phyloP scores from a whole-genome alignment of 1,140 invertebrate species.

The Drosophila nasuta region DNA sequence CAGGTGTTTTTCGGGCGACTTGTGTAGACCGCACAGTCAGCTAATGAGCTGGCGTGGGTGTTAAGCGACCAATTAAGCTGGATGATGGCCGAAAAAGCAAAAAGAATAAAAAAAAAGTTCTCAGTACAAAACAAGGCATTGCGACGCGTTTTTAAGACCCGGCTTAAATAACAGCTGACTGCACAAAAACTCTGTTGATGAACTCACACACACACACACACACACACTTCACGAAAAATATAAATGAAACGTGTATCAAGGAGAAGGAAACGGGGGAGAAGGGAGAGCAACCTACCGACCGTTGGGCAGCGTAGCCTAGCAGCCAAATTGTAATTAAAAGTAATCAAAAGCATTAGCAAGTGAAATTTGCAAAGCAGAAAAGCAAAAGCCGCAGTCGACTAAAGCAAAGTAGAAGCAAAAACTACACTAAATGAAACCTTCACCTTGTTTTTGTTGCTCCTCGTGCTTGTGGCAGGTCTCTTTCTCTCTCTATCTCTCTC shows the following conservation, averaged over 20 bases:
- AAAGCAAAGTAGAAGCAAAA: conserved; percentile 30
- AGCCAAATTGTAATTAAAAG: conserved; percentile 81
- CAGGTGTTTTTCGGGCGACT: background rate
- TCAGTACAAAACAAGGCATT: conserved; percentile 16
- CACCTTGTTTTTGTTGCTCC: conserved; percentile 1
- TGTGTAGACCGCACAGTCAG: conserved; percentile 2
- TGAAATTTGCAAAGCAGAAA: conserved; percentile 63
- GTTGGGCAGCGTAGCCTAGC: conserved; percentile 62
- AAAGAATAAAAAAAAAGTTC: conserved; percentile 12
- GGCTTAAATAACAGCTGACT: conserved; percentile 59
- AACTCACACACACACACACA: conserved; percentile 18
- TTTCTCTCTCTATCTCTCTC: background rate
- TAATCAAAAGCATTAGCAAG: conserved; percentile 79
- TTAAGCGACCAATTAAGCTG: conserved; percentile 73
- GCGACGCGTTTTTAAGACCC: conserved; percentile 42
- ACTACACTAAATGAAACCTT: conserved; percentile 32
- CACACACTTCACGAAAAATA: background rate
- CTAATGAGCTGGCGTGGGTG: conserved; percentile 60
- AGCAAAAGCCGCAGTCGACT: conserved; percentile 19
- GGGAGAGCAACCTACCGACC: background rate
- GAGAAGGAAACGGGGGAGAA: background rate
- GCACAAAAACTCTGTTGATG: conserved; percentile 54
- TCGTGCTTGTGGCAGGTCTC: conserved; percentile 18
- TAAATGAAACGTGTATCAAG: conserved; percentile 21
- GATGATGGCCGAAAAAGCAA: conserved; percentile 40